Evolutionary conservation across 2,797 vertebrate species (phyloP).

Genomic region (Monodelphis domestica): DNA sequence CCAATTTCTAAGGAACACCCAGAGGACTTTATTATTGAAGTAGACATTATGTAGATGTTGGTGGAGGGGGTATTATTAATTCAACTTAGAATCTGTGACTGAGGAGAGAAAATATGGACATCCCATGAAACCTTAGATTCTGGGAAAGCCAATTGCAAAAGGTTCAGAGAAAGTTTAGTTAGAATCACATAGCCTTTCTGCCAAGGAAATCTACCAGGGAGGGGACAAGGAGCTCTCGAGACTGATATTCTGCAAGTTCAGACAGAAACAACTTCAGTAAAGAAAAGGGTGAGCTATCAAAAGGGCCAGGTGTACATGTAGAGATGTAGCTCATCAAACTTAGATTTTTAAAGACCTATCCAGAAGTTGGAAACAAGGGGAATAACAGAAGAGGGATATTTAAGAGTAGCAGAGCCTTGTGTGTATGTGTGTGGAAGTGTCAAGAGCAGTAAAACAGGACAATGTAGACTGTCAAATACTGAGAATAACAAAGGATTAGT

Average conservation of each 20-base stretch:
- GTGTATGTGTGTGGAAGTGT: no score
- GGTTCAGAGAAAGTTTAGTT: not conserved
- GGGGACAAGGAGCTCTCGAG: not conserved
- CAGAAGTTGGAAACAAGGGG: not conserved
- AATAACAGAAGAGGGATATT: not conserved
- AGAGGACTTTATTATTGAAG: not conserved
- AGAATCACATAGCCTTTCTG: not conserved
- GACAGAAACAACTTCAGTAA: not conserved
- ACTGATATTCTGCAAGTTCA: not conserved
- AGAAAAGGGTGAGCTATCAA: not conserved
- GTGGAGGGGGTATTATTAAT: not conserved
- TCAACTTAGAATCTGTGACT: not conserved
- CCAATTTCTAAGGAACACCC: not conserved
- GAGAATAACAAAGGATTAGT: not conserved
- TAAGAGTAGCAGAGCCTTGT: not conserved
- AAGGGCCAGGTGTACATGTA: not conserved
- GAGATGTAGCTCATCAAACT: not conserved
- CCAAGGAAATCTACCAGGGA: not conserved
- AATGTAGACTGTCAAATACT: not conserved
- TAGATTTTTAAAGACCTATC: not conserved
- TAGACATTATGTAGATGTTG: not conserved
- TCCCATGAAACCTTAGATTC: not conserved
- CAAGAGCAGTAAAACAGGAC: not conserved
- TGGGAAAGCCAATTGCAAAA: not conserved
- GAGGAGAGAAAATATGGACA: not conserved